Conservation (phyloP, 2,797 vertebrate species). For the Eupleurogrammus muticus region DNA sequence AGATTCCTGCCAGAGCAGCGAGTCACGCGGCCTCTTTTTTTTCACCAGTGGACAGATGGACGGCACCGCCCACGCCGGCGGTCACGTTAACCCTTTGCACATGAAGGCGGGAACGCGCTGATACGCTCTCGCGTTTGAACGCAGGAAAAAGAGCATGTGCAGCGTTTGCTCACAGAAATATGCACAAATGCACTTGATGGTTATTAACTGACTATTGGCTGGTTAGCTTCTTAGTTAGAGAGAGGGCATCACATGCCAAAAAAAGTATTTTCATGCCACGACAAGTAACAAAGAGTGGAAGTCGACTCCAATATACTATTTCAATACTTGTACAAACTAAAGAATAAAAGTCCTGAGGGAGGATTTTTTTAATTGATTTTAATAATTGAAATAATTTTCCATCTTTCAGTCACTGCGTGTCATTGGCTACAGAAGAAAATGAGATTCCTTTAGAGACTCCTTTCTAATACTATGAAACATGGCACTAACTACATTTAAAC, state of each 20-base stretch:
- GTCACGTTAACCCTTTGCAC: constrained; percentile 30
- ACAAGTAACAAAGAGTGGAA: background rate
- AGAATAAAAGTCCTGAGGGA: background rate
- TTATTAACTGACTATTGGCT: constrained; percentile 1
- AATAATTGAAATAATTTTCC: background rate
- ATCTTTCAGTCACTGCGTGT: background rate
- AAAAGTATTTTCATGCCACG: background rate
- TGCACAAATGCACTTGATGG: background rate
- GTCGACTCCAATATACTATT: background rate
- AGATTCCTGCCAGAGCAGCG: constrained; percentile 31
- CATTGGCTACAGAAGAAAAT: no score
- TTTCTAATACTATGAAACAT: background rate
- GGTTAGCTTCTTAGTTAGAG: background rate
- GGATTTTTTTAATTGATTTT: no score
- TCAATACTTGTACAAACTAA: no score
- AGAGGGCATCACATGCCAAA: no score
- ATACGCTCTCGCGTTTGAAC: constrained; percentile 7
- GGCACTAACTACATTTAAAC: background rate
- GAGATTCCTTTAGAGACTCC: no score
- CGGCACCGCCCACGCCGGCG: constrained; percentile 6
- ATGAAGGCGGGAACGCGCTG: constrained; percentile 15
- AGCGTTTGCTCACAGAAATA: background rate
- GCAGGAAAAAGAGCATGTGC: background rate
- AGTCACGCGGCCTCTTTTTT: constrained; percentile 35
- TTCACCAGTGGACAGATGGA: constrained; percentile 57